Conservation (phyloP, 2,888 invertebrate species). For the Dioctria rufipes region DNA sequence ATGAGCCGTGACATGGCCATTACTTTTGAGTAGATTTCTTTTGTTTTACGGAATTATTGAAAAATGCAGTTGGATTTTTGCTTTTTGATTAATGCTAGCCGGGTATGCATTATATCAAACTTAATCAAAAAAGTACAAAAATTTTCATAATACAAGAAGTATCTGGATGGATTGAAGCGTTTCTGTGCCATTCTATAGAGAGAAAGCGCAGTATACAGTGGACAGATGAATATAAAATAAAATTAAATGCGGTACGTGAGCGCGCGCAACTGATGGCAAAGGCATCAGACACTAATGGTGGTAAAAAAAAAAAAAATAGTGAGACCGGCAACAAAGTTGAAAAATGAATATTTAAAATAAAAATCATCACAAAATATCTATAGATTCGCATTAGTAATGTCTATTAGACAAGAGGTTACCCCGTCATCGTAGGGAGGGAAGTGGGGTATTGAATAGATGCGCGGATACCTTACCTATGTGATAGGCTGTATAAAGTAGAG, state of each 20-base stretch:
- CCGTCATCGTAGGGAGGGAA: background rate
- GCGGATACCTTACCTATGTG: background rate
- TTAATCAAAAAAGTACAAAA: background rate
- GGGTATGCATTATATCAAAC: background rate
- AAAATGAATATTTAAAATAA: background rate
- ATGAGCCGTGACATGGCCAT: no score
- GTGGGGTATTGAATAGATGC: background rate
- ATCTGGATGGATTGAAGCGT: background rate
- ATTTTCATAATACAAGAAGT: background rate
- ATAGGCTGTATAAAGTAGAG: background rate
- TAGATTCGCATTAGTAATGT: background rate
- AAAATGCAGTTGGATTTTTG: no score
- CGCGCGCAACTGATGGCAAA: no score
- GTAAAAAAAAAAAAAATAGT: no score
- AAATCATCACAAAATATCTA: background rate
- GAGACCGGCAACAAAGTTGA: background rate
- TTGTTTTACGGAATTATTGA: no score
- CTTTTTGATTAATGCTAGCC: no score
- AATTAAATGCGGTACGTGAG: no score
- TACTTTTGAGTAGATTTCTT: no score
- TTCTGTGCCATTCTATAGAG: background rate
- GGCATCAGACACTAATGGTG: no score
- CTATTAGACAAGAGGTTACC: background rate
- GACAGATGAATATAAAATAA: no score
- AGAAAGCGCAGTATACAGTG: background rate